Evolutionary conservation across 2,888 invertebrate genomes (phyloP).

Genomic region (Cynaeus angustus): DNA sequence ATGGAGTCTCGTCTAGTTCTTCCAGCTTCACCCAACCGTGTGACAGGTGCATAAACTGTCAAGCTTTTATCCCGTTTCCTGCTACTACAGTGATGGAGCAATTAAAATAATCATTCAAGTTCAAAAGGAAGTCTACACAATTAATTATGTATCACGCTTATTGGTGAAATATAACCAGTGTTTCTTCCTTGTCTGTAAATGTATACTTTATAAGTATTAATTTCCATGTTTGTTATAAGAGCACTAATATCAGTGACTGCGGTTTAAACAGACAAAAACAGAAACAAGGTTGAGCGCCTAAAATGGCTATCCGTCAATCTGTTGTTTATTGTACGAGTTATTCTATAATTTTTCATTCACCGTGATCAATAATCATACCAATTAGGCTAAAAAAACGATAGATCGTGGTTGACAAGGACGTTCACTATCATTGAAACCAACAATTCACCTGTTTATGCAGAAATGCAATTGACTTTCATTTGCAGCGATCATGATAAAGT

Average conservation of each 20-base stretch:
- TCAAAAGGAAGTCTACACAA: constrained; percentile 12
- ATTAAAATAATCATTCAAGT: constrained; percentile 20
- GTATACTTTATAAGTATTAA: constrained; percentile 22
- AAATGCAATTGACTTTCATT: constrained; percentile 39
- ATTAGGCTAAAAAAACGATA: constrained; percentile 41
- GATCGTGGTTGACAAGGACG: constrained; percentile 35
- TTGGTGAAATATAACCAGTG: constrained; percentile 13
- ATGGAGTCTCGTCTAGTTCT: constrained; percentile 12
- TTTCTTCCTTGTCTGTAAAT: constrained; percentile 31
- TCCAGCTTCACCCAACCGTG: constrained; percentile 21
- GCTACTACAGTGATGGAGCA: background rate
- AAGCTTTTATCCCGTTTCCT: constrained; percentile 18
- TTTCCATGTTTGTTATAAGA: constrained; percentile 22
- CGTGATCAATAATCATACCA: constrained; percentile 29
- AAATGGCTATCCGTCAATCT: constrained; percentile 36
- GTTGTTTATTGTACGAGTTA: constrained; percentile 25
- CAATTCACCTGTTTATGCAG: constrained; percentile 25
- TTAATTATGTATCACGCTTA: constrained; percentile 30
- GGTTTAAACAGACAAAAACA: constrained; percentile 42
- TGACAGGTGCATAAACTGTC: constrained; percentile 29
- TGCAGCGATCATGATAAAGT: background rate
- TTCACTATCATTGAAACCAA: constrained; percentile 31
- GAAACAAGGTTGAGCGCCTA: constrained; percentile 43
- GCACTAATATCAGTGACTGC: constrained; percentile 35
- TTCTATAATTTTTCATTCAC: constrained; percentile 32